These are phyloP conservation scores for Drosophila mayaguana DNA, from an alignment of 2,888 invertebrate genomes.

Conservation along the genomic window DNA sequence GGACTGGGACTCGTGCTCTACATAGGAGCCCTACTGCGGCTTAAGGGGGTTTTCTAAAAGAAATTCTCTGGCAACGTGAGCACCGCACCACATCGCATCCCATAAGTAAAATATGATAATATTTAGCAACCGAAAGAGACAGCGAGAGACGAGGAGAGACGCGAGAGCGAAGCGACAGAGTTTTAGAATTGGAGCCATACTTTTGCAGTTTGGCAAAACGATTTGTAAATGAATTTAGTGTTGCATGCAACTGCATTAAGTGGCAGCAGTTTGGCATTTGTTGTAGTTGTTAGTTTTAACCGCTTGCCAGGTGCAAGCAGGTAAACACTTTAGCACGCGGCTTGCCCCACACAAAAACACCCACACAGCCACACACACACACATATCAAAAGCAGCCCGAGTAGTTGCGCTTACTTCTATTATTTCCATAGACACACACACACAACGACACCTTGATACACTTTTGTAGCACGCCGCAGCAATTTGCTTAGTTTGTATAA, in stretches of 20 bases:
- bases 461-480: constrained; percentile 67
- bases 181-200: constrained; percentile 49
- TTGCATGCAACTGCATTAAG: constrained; percentile 56
- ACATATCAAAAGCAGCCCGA: constrained; percentile 9
- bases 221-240: constrained; percentile 75
- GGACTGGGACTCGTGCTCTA: constrained; percentile 57
- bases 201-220: constrained; percentile 49
- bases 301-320: constrained; percentile 33
- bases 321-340: constrained; percentile 49
- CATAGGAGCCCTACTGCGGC: constrained; percentile 47
- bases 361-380: neutral
- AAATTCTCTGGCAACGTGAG: constrained; percentile 48
- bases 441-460: constrained; percentile 21
- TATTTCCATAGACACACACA: constrained; percentile 34
- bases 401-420: constrained; percentile 27
- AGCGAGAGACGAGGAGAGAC: neutral
- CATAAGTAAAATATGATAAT: constrained; percentile 52
- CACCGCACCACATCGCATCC: constrained; percentile 22
- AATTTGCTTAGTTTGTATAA: constrained; percentile 61
- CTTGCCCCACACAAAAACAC: constrained; percentile 34
- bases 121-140: constrained; percentile 36
- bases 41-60: constrained; percentile 72
- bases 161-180: constrained; percentile 12
- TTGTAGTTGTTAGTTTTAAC: constrained; percentile 42
- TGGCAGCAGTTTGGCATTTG: constrained; percentile 40